phyloP scores from a whole-genome alignment of 2,888 invertebrate genomes.

The Boloria euphrosyne region DNA sequence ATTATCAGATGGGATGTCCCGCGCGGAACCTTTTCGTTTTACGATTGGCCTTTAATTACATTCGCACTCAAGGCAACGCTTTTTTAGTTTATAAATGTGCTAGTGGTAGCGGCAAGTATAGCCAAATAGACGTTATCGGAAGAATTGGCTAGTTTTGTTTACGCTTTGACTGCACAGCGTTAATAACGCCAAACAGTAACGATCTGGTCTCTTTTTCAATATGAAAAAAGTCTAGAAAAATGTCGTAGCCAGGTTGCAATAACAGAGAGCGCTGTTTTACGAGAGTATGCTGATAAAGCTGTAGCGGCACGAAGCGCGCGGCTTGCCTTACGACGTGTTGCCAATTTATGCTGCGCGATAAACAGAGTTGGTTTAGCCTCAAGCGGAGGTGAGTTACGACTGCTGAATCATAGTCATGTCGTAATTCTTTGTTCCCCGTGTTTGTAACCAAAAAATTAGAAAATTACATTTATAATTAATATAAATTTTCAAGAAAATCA shows the following conservation, averaged over 20 bases:
- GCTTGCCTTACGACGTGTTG: conserved; percentile 80
- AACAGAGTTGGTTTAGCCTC: conserved; percentile 77
- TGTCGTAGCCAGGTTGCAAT: conserved; percentile 70
- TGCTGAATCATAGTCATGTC: conserved; percentile 57
- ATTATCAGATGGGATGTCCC: conserved; percentile 81
- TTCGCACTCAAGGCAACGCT: conserved; percentile 75
- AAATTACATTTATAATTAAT: conserved; percentile 7
- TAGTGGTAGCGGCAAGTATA: conserved; percentile 49
- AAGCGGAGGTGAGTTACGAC: conserved; percentile 66
- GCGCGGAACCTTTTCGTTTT: conserved; percentile 77
- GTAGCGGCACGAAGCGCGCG: conserved; percentile 63
- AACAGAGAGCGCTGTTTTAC: conserved; percentile 76
- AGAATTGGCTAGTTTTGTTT: conserved; percentile 56
- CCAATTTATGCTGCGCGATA: conserved; percentile 80
- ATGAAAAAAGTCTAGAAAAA: conserved; percentile 75
- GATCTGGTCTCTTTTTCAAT: conserved; percentile 57
- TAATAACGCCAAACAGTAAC: conserved; percentile 47
- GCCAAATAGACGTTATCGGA: conserved; percentile 77
- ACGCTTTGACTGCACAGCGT: conserved; percentile 59
- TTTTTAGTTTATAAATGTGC: conserved; percentile 70
- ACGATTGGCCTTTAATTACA: conserved; percentile 82
- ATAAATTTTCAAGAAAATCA: neutral
- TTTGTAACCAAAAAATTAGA: conserved; percentile 25
- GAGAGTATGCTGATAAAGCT: conserved; percentile 76
- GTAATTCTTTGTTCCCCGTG: conserved; percentile 48